Evolutionary conservation across 2,888 invertebrate species (phyloP).

Genomic region (Eutolmus rufibarbis): DNA sequence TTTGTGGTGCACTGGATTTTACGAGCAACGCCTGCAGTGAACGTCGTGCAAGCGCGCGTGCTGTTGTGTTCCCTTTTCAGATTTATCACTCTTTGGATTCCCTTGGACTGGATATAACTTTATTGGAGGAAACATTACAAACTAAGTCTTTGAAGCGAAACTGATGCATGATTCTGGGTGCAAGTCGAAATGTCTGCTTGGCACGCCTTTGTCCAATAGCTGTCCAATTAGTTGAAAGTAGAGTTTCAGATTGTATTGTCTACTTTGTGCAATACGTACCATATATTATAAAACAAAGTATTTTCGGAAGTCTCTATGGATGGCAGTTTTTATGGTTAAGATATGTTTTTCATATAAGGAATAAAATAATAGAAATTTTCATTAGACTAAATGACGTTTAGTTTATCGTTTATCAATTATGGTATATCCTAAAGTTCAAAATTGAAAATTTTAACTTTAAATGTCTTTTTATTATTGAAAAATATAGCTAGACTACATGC

Average conservation of each 20-base stretch:
- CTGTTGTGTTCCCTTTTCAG: neutral
- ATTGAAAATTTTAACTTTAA: too few relatives aligned
- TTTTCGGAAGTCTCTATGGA: neutral
- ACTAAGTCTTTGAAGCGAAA: neutral
- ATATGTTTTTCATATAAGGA: neutral
- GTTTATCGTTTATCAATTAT: too few relatives aligned
- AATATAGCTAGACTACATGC: too few relatives aligned
- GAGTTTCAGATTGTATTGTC: neutral
- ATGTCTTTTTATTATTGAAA: too few relatives aligned
- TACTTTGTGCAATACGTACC: neutral
- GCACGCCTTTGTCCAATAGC: neutral
- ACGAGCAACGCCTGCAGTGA: neutral
- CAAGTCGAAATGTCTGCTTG: neutral
- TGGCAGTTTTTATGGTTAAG: neutral
- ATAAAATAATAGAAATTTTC: neutral
- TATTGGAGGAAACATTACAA: constrained; percentile 2
- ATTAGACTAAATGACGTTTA: too few relatives aligned
- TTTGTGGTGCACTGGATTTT: neutral
- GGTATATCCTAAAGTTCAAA: too few relatives aligned
- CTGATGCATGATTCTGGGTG: neutral
- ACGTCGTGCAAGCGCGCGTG: neutral
- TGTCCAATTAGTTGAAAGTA: neutral
- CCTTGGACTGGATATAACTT: constrained; percentile 12
- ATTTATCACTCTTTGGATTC: neutral
- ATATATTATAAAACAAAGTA: neutral